Base-by-base conservation (phyloP, 1,140 invertebrate species). In the Teleopsis dalmanni region DNA sequence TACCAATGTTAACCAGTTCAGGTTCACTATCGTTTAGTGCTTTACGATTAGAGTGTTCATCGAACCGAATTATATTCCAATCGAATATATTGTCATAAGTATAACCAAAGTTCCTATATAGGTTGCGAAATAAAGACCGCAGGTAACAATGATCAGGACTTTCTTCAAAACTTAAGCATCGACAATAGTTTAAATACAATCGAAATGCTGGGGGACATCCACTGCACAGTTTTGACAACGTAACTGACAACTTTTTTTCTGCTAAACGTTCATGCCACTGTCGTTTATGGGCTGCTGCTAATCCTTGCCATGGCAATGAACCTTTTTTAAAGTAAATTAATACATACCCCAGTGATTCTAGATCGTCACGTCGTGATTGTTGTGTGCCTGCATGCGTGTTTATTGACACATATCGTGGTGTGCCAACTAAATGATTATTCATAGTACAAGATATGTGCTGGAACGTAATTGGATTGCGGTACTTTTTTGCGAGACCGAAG, bases 11-110 rank as follows among this genome's bases (percentile, higher is more conserved):
- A n/a, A n/a, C n/a, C n/a, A n/a, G n/a, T n/a, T n/a, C n/a, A n/a
- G n/a, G n/a, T n/a, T n/a, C n/a, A n/a, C n/a, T n/a, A n/a, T n/a
- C n/a, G n/a, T n/a, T n/a, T 26, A 70, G 63, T 16, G 58, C 62
- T 40, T 62, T 59, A 0, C 60, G 58, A 57, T 70, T 70, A 13
- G 67, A 56, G 1, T 63, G 58, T 1, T 62, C 68, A 16, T 84
- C 88, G 72, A 92, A 92, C 72, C 98, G 98, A 59, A 99, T 80
- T 88, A 97, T 88, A 65, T 97, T 99, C 97, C 97, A 99, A 72
- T 99, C 96, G 75, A 98, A 99, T 19, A 95, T 91, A 71, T 98
- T 99, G 74, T 99, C 96, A 68, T 98, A 98, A 38, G 95, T 95
- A 72, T 98, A 97, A 49, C 95, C 95, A 64, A 98, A 84, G 53